Evolutionary conservation across 2,888 invertebrate genomes (phyloP), one percentile per base, ranked within the genome.

Genomic region (Conistra vaccinii): DNA sequence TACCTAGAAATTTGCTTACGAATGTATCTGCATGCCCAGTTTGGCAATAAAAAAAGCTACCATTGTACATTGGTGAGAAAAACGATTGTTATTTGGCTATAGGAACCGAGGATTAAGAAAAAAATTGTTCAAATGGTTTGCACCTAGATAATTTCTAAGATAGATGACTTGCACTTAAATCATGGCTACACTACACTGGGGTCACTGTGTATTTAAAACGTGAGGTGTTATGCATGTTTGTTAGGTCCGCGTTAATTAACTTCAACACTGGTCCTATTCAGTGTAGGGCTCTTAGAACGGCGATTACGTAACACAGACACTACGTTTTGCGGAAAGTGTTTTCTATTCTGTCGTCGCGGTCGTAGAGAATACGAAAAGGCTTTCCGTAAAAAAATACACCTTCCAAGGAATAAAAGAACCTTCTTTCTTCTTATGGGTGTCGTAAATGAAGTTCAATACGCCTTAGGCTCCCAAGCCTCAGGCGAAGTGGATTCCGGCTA

Each of bases 201-300:
- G 45, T 42, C 53, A 55, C 4, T 74, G 10, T 0, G 35, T 39
- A 51, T 71, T 60, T 65, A 42, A 68, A 66, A 35, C 55, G 14
- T 51, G 29, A 69, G 17, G 32, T 81, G n/a, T 17, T 65, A 42
- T 65, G 48, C 35, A 61, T 51, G 60, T 32, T 61, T 17, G 60
- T n/a, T 42, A 42, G 7, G 26, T 55, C n/a, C 55, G 42, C 51
- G 53, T 69, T 74, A 51, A 69, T 81, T 81, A 62, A 61, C 65
- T 66, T 63, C n/a, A 67, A 32, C 60, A 57, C 35, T 55, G 23
- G 48, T 66, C 5, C 14, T 35, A 14, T 67, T 55, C n/a, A 9
- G 58, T 12, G 29, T 58, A 7, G 26, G 9, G 48, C 48, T 9
- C 3, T 48, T 23, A 48, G 9, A 48, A 20, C 7, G 20, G 48